Conservation (phyloP, 2,888 invertebrate species). For the Sinhomidia bicolor region DNA sequence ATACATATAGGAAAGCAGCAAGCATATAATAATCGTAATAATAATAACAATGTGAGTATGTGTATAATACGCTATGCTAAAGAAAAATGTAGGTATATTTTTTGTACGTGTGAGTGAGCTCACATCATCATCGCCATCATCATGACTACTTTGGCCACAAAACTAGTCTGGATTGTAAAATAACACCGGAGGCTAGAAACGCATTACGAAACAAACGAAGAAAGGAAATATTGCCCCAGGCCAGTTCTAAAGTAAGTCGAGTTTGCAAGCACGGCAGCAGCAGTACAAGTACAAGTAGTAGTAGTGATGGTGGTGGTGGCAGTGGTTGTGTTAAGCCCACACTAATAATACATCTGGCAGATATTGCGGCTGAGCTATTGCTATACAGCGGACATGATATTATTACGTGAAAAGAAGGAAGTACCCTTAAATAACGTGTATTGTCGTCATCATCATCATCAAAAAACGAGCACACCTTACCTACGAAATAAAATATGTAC, state of each 20-base stretch:
- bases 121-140: slow-evolving; percentile 37
- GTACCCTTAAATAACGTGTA: slow-evolving; percentile 57
- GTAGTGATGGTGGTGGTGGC: no score
- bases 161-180: slow-evolving; percentile 68
- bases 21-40: background rate
- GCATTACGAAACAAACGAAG: slow-evolving; percentile 66
- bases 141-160: slow-evolving; percentile 11
- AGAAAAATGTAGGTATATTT: background rate
- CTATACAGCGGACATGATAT: no score
- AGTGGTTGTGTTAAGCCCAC: background rate
- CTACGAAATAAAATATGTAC: background rate
- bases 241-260: slow-evolving; percentile 49
- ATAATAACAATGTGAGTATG: no score
- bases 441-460: background rate
- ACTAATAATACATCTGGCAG: slow-evolving; percentile 19
- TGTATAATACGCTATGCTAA: background rate
- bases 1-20: background rate
- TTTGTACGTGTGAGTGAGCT: background rate
- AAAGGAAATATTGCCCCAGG: slow-evolving; percentile 63
- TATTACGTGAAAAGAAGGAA: slow-evolving; percentile 38
- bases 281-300: no score
- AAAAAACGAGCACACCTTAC: background rate
- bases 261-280: background rate
- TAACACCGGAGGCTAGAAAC: slow-evolving; percentile 65
- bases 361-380: background rate